Conservation (phyloP, 2,113 vertebrate genomes). For the Agapornis roseicollis region DNA sequence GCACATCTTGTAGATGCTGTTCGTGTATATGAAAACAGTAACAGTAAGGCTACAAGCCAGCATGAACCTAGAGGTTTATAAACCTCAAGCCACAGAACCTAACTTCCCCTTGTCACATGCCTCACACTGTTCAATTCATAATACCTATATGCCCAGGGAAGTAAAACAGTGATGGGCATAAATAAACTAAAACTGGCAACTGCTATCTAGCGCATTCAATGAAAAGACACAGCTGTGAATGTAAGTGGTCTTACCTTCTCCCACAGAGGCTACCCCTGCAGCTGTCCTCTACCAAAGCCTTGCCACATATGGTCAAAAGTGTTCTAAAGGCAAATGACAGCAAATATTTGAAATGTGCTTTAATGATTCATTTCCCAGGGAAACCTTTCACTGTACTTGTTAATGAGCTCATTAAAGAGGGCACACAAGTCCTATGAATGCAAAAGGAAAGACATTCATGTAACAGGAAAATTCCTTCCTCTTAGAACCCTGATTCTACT, state of each 20-base stretch:
- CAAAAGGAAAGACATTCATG: not conserved
- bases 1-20: not conserved
- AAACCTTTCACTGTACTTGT: not conserved
- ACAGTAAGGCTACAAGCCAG: not conserved
- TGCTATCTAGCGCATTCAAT: not conserved
- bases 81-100: not conserved
- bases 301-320: not conserved
- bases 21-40: not conserved
- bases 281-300: not conserved
- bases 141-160: not conserved
- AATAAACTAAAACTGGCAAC: not conserved
- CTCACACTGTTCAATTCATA: not conserved
- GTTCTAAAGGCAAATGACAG: not conserved
- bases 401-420: not conserved
- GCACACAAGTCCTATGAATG: not conserved
- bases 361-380: not conserved
- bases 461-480: not conserved
- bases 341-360: not conserved
- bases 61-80: not conserved
- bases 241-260: not conserved
- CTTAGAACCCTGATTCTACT: not conserved
- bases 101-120: rapidly evolving
- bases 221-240: not conserved
- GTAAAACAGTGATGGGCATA: not conserved
- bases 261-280: not conserved